Conservation (phyloP, 2,113 vertebrate species). For the Pampusana beccarii region DNA sequence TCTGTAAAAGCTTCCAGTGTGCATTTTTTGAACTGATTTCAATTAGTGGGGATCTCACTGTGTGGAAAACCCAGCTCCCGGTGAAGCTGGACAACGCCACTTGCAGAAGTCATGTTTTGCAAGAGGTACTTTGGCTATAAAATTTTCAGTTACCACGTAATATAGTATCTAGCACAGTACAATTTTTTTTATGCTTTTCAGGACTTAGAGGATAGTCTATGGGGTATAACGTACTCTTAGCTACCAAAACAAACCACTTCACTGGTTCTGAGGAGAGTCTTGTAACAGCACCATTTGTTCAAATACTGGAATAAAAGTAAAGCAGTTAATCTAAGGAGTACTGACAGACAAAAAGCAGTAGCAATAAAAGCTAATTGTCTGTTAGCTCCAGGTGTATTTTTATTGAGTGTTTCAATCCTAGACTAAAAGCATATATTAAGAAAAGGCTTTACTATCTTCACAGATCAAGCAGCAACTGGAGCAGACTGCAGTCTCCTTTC, state of each 20-base stretch:
- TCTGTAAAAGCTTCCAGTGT: not conserved
- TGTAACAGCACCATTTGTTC: slow-evolving; percentile 55
- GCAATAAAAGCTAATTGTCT: slow-evolving; percentile 68
- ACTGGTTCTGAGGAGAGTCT: slow-evolving; percentile 30
- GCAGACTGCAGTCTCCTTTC: not conserved
- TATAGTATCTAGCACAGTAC: not conserved
- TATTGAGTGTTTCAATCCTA: slow-evolving; percentile 50
- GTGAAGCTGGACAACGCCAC: not conserved
- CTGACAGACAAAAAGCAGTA: slow-evolving; percentile 52
- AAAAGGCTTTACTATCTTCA: not conserved
- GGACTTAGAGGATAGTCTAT: slow-evolving; percentile 6
- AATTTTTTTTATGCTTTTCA: slow-evolving; percentile 37
- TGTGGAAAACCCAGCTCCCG: not conserved
- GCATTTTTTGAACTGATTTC: not conserved
- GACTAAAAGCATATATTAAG: slow-evolving; percentile 33
- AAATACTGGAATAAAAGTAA: slow-evolving; percentile 48
- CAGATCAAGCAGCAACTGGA: not conserved
- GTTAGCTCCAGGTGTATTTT: slow-evolving; percentile 62
- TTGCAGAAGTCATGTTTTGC: slow-evolving; percentile 8
- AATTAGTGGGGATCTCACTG: not conserved
- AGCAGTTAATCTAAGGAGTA: slow-evolving; percentile 44
- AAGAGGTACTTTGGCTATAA: slow-evolving; percentile 8
- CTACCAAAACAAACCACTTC: slow-evolving; percentile 62
- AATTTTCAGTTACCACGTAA: not conserved
- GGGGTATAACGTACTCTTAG: slow-evolving; percentile 47